Evolutionary conservation across 1,140 invertebrate genomes (phyloP).

Genomic region (Capitella teleta): DNA sequence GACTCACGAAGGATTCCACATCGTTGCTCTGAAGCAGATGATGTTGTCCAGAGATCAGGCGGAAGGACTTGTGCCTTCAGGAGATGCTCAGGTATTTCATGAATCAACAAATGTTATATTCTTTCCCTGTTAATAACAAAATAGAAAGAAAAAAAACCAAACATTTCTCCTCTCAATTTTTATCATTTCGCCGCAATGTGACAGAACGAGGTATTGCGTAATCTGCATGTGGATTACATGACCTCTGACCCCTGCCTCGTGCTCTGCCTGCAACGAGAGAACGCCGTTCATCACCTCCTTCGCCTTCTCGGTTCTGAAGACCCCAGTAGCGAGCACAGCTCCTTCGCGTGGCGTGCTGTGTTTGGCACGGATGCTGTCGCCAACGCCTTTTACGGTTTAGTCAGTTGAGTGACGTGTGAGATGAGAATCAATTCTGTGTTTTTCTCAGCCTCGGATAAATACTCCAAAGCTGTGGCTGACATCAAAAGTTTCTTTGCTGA

Average conservation of each 20-base stretch:
- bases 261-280: conserved; percentile 26
- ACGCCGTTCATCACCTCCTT: conserved; percentile 29
- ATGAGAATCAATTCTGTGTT: neutral
- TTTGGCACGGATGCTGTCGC: conserved; percentile 25
- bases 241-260: conserved; percentile 20
- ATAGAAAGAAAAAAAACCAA: neutral
- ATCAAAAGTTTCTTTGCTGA: conserved; percentile 27
- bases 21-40: conserved; percentile 21
- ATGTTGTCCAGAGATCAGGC: conserved; percentile 16
- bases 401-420: too few species aligned
- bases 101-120: neutral
- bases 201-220: conserved; percentile 9
- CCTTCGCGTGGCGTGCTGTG: conserved; percentile 31
- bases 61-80: neutral
- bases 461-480: conserved; percentile 22
- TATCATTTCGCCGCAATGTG: neutral
- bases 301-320: conserved; percentile 31
- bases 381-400: conserved; percentile 33
- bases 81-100: neutral
- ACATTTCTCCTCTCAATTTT: neutral
- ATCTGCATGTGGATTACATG: conserved; percentile 21
- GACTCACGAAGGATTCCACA: conserved; percentile 25
- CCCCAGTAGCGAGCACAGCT: conserved; percentile 26
- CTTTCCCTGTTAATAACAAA: too few species aligned
- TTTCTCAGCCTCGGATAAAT: conserved; percentile 21